These are phyloP conservation scores for Erebia aethiops DNA, from an alignment of 2,888 invertebrate genomes.

Conservation along the genomic window DNA sequence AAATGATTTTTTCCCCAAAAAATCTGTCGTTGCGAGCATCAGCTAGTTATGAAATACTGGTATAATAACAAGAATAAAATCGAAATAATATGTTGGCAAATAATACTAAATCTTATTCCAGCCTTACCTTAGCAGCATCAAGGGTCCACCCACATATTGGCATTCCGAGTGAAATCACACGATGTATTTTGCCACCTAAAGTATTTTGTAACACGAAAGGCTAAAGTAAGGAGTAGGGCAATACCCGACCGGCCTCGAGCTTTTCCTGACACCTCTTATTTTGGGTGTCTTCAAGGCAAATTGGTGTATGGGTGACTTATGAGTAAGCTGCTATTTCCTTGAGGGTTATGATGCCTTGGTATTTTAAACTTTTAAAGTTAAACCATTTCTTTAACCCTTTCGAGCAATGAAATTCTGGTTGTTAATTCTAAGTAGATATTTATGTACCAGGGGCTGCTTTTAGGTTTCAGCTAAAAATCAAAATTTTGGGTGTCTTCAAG, in stretches of 20 bases:
- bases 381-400: too few species aligned
- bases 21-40: too few species aligned
- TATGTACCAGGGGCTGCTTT: too few species aligned
- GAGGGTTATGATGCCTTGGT: neutral
- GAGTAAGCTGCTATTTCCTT: slow-evolving; percentile 5
- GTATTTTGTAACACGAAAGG: slow-evolving; percentile 8
- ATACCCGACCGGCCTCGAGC: slow-evolving; percentile 4
- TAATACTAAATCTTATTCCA: neutral
- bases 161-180: neutral
- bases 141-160: slow-evolving; percentile 3
- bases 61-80: neutral
- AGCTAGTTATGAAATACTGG: too few species aligned
- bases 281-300: slow-evolving; percentile 8
- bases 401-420: too few species aligned
- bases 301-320: neutral
- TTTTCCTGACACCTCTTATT: slow-evolving; percentile 8
- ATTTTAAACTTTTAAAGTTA: neutral
- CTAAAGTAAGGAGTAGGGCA: slow-evolving; percentile 4
- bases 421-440: too few species aligned
- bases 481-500: too few species aligned
- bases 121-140: neutral
- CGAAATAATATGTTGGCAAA: neutral
- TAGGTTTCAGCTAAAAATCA: too few species aligned
- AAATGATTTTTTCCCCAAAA: too few species aligned
- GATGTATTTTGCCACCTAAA: neutral